Percentiles rank a stretch among this genome's conserved stretches.
phyloP scores from a whole-genome alignment of 2,888 invertebrate species.

The Cantharis rufa region DNA sequence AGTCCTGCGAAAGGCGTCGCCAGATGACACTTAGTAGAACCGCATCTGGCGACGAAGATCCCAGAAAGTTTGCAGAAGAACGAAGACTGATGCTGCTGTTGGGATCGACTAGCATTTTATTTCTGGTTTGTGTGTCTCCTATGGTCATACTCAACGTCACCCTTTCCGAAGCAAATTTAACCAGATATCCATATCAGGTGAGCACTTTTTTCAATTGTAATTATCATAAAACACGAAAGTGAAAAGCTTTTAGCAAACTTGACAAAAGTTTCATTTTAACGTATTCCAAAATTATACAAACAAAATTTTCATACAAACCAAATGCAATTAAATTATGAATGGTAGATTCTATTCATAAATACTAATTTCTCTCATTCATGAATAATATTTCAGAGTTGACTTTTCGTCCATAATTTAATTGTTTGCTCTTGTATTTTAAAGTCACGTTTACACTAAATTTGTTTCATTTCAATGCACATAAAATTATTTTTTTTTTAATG shows the following conservation, averaged over 20 bases:
- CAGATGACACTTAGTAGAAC: conserved; percentile 67
- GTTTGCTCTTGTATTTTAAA: neutral
- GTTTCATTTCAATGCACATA: neutral
- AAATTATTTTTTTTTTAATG: neutral
- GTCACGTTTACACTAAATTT: neutral
- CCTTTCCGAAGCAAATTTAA: conserved; percentile 65
- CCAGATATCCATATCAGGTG: conserved; percentile 68
- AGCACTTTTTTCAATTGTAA: conserved; percentile 33
- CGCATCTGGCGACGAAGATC: conserved; percentile 64
- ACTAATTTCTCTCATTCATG: conserved; percentile 8
- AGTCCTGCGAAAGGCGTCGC: conserved; percentile 66
- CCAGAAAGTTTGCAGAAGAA: conserved; percentile 70
- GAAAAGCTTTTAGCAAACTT: neutral
- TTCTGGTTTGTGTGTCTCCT: conserved; percentile 71
- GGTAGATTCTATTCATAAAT: conserved; percentile 5
- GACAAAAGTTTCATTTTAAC: neutral
- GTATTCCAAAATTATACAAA: conserved; percentile 1
- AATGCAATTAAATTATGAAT: conserved; percentile 13
- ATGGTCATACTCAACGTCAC: conserved; percentile 74
- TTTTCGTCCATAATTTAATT: conserved; percentile 12
- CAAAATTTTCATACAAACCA: conserved; percentile 5
- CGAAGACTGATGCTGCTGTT: conserved; percentile 66
- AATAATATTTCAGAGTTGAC: neutral
- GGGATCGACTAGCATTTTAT: conserved; percentile 69
- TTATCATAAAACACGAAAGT: neutral